Evolutionary conservation across 2,113 vertebrate species (phyloP).

Genomic region (Lepus americanus): DNA sequence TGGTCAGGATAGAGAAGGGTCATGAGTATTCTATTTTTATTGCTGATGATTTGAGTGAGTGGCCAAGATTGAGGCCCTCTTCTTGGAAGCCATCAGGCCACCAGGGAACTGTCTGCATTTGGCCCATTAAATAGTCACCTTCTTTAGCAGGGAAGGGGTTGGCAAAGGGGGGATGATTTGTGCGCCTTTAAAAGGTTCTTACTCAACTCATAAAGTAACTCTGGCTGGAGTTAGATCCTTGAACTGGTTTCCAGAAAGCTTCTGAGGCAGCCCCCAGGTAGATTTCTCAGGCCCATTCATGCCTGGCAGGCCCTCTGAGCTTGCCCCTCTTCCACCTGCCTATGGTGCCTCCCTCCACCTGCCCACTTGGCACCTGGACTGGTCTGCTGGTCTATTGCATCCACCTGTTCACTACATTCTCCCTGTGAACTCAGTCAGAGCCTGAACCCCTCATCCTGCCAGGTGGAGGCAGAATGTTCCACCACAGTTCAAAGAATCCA

Average conservation of each 20-base stretch:
- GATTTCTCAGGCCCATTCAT: neutral
- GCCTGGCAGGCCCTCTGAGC: neutral
- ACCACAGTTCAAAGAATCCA: neutral
- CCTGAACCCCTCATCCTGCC: neutral
- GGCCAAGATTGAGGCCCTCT: neutral
- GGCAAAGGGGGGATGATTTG: neutral
- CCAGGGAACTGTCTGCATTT: neutral
- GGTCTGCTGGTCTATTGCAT: neutral
- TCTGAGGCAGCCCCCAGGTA: neutral
- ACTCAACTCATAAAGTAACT: neutral
- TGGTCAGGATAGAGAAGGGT: neutral
- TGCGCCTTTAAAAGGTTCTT: neutral
- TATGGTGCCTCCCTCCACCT: neutral
- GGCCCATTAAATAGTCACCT: neutral
- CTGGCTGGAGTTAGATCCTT: neutral
- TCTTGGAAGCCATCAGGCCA: neutral
- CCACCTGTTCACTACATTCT: neutral
- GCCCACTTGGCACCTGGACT: neutral
- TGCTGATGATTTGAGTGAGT: neutral
- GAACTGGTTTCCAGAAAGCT: neutral
- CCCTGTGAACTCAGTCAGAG: neutral
- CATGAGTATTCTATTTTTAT: neutral
- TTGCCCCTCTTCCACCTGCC: neutral
- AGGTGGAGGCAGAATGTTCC: rapidly evolving
- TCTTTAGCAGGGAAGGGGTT: neutral